Evolutionary conservation across 2,888 invertebrate species (phyloP), one percentile per base, ranked within the genome.

Genomic region (Lithophane socia): DNA sequence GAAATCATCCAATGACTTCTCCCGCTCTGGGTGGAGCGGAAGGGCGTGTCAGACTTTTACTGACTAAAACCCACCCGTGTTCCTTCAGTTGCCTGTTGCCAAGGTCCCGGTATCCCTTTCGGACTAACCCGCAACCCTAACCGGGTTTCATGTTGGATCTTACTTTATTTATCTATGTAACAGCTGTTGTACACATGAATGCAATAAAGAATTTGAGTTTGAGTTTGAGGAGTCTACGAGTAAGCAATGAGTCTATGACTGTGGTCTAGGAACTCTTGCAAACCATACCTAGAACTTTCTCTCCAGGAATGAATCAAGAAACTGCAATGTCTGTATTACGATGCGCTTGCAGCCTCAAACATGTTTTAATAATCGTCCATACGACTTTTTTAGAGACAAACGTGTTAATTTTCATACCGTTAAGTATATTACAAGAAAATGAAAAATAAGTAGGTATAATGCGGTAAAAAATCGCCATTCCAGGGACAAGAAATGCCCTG

Each of bases 401-500:
- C 37, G 13, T 13, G 18, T 24, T 13, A 71, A 5, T 56, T 79
- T 56, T 56, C 47, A 42, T 13, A 47, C 7, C 3, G 12, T 56
- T 37, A 12, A 8, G 1, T 12, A 49, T 7, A 13, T 42, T 56
- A 9, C 1, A 58, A 24, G 3, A 60, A 24, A 75, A n/a, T 74
- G 2, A 42, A 47, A 60, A 29, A 18, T 52, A 8, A 2, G 18
- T 52, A 49, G 16, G 18, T 42, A 42, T 21, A 67, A 13, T 44
- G 44, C 5, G 16, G 16, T 47, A 47, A 60, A 61, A 56, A 63
- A 18, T 24, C 24, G 10, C 9, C 18, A 42, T 64, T 52, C n/a
- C 13, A 24, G 2, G 12, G 29, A 75, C n/a, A 81, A 64, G n/a
- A 77, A 56, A 49, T 75, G 18, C 49, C n/a, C 42, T 44, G 21